phyloP scores from a whole-genome alignment of 2,888 invertebrate species.

The Cybosia mesomella region DNA sequence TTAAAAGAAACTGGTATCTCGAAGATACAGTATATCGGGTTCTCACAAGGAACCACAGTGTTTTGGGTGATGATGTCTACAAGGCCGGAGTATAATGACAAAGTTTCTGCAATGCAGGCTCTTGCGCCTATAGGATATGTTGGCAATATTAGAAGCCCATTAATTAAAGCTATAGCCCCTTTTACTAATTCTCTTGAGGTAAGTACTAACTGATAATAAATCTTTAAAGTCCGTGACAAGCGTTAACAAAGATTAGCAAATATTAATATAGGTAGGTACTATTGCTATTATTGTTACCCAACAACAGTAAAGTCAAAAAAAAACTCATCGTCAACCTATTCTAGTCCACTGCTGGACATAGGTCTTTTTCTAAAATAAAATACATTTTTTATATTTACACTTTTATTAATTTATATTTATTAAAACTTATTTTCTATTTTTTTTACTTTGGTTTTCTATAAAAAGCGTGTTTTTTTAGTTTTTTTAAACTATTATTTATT shows the following conservation, averaged over 20 bases:
- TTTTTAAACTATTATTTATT: too few relatives aligned
- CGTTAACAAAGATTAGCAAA: too few relatives aligned
- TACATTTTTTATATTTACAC: too few relatives aligned
- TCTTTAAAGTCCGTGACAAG: not conserved
- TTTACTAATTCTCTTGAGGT: slow-evolving; percentile 83
- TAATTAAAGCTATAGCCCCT: slow-evolving; percentile 79
- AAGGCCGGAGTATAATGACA: slow-evolving; percentile 87
- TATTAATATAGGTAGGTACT: too few relatives aligned
- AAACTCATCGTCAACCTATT: too few relatives aligned
- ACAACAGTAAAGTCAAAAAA: not conserved
- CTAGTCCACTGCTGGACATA: too few relatives aligned
- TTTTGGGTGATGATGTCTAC: slow-evolving; percentile 88
- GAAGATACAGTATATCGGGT: slow-evolving; percentile 90
- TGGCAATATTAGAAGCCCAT: slow-evolving; percentile 78
- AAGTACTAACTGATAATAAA: slow-evolving; percentile 46
- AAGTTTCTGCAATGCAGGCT: slow-evolving; percentile 86
- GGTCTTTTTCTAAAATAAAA: too few relatives aligned
- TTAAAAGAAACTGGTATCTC: slow-evolving; percentile 83
- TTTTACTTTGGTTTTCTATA: too few relatives aligned
- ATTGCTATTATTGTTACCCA: not conserved
- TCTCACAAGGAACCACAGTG: slow-evolving; percentile 90
- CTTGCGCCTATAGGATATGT: slow-evolving; percentile 88
- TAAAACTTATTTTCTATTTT: too few relatives aligned
- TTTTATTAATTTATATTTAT: too few relatives aligned
- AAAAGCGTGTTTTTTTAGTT: too few relatives aligned